These are phyloP conservation scores for Synaphobranchus kaupii DNA, from an alignment of 2,797 vertebrate genomes.

Conservation along the genomic window DNA sequence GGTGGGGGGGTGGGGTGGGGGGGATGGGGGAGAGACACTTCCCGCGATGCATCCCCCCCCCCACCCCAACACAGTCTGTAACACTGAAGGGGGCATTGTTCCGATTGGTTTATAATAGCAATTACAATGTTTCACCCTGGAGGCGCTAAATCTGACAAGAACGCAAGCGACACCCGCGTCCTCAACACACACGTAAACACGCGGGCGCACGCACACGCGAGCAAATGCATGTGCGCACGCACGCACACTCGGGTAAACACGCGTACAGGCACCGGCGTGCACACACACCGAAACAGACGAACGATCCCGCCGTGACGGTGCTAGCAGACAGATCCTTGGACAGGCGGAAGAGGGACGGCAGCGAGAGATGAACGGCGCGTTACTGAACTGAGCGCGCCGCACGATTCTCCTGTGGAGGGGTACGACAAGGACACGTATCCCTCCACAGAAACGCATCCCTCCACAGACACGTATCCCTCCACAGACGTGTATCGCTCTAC, in stretches of 20 bases:
- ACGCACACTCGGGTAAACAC: conserved; percentile 1
- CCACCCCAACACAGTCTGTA: neutral
- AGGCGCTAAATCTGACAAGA: neutral
- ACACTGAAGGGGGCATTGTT: neutral
- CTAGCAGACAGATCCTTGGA: no score
- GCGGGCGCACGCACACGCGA: neutral
- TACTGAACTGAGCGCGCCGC: no score
- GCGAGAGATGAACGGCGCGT: no score
- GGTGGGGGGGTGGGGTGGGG: no score
- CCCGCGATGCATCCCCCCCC: neutral
- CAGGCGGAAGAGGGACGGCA: no score
- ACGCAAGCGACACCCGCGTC: conserved; percentile 24
- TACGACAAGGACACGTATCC: neutral
- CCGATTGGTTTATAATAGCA: neutral
- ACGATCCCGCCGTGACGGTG: neutral
- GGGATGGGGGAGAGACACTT: neutral
- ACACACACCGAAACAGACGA: neutral
- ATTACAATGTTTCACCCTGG: neutral
- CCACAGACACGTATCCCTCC: neutral
- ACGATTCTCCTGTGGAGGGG: no score
- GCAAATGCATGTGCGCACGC: conserved; percentile 36
- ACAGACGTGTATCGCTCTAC: neutral
- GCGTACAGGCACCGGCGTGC: neutral
- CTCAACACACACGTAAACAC: conserved; percentile 29
- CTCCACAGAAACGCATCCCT: neutral